Conservation (phyloP, 64 coral and sea anemone species). For the Stichodactyla mertensii region DNA sequence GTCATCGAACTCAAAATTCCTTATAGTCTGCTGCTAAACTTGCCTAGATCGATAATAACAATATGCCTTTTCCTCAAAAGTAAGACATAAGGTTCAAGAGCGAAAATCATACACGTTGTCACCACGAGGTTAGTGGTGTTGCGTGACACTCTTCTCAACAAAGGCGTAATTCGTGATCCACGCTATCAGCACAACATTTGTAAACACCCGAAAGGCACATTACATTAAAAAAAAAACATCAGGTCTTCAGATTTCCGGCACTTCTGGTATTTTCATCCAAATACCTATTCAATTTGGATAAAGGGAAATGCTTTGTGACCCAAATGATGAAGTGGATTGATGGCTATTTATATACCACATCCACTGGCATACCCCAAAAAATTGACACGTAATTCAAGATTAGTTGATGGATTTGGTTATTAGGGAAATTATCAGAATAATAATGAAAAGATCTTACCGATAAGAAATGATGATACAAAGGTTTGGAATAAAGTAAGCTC, state of each 20-base stretch:
- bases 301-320: background rate
- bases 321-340: background rate
- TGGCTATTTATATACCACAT: background rate
- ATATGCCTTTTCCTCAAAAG: too few species aligned
- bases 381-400: too few species aligned
- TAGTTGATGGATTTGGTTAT: too few species aligned
- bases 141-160: background rate
- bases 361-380: too few species aligned
- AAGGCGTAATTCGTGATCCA: background rate
- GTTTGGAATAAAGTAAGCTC: too few species aligned
- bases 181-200: background rate
- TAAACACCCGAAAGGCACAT: background rate
- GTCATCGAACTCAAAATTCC: too few species aligned
- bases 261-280: background rate
- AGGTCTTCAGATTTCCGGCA: conserved; percentile 1
- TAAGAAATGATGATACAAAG: too few species aligned
- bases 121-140: background rate
- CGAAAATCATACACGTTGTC: background rate
- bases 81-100: background rate
- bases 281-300: conserved; percentile 9
- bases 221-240: background rate
- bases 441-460: too few species aligned
- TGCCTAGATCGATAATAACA: background rate
- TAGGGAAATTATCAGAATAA: too few species aligned
- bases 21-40: background rate